Conservation (phyloP, 2,888 invertebrate genomes). For the Pollenia angustigena region DNA sequence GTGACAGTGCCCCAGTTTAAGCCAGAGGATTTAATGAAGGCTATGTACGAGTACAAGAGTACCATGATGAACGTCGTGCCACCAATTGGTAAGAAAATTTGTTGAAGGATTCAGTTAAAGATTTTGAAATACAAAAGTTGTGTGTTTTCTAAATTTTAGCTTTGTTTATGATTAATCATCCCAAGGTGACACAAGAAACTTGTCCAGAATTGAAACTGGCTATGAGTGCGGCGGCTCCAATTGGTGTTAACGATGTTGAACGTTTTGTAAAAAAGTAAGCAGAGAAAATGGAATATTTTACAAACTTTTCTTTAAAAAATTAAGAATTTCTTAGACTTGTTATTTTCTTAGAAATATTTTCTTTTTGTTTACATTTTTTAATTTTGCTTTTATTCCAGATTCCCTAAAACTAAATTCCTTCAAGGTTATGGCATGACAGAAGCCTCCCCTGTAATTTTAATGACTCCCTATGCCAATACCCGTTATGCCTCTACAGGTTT, state of each 20-base stretch:
- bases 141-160: slow-evolving; percentile 84
- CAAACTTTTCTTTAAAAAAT: too few relatives aligned
- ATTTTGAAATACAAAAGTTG: not conserved
- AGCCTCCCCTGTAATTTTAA: slow-evolving; percentile 86
- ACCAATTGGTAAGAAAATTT: slow-evolving; percentile 87
- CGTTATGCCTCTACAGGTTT: slow-evolving; percentile 85
- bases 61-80: slow-evolving; percentile 90
- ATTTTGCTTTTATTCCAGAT: too few relatives aligned
- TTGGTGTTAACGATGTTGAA: slow-evolving; percentile 81
- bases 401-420: slow-evolving; percentile 79
- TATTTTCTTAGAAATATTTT: too few relatives aligned
- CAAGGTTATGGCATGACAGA: slow-evolving; percentile 91
- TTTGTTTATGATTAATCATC: slow-evolving; percentile 88
- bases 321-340: too few relatives aligned
- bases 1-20: slow-evolving; percentile 91
- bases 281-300: not conserved
- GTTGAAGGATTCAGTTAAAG: not conserved
- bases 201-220: slow-evolving; percentile 77
- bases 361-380: too few relatives aligned
- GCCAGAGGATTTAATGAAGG: slow-evolving; percentile 87
- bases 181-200: slow-evolving; percentile 82
- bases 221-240: slow-evolving; percentile 84
- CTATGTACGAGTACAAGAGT: slow-evolving; percentile 87
- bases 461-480: slow-evolving; percentile 80
- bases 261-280: slow-evolving; percentile 82